Evolutionary conservation across 2,113 vertebrate species (phyloP).

Genomic region (Gymnogyps californianus): DNA sequence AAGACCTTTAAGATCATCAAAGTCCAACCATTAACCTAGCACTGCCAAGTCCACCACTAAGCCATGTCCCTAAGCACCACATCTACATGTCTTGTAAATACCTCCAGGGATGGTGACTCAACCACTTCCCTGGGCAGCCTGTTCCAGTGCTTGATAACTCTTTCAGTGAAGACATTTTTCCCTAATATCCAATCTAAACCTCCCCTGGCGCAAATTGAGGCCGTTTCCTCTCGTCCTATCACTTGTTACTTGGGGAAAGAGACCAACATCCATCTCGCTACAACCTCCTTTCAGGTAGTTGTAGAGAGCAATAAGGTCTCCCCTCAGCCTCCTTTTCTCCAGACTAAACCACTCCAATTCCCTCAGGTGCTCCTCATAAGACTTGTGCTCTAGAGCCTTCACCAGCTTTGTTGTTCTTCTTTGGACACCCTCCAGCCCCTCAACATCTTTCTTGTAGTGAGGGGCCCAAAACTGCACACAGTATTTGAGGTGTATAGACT

Average conservation of each 20-base stretch:
- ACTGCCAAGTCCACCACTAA: neutral
- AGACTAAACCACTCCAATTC: neutral
- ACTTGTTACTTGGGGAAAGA: neutral
- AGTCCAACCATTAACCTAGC: no score
- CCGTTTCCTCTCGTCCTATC: neutral
- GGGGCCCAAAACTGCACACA: no score
- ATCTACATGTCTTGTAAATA: neutral
- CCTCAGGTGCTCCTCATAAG: no score
- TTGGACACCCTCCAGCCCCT: rapidly evolving
- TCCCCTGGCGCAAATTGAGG: neutral
- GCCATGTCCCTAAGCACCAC: neutral
- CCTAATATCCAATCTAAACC: no score
- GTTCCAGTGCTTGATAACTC: neutral
- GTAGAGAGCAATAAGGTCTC: neutral
- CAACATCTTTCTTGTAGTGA: neutral
- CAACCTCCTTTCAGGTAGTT: neutral
- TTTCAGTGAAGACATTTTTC: neutral
- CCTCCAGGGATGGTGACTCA: no score
- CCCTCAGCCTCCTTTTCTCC: neutral
- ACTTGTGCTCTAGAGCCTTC: neutral
- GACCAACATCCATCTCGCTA: rapidly evolving
- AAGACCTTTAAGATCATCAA: neutral
- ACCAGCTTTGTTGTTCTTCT: rapidly evolving
- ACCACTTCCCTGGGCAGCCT: neutral
- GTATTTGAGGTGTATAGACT: neutral